A percentile compares a stretch with the other conserved stretches of the same genome.
Evolutionary conservation across 2,888 invertebrate genomes (phyloP).

Genomic region (Chrysolina haemoptera): DNA sequence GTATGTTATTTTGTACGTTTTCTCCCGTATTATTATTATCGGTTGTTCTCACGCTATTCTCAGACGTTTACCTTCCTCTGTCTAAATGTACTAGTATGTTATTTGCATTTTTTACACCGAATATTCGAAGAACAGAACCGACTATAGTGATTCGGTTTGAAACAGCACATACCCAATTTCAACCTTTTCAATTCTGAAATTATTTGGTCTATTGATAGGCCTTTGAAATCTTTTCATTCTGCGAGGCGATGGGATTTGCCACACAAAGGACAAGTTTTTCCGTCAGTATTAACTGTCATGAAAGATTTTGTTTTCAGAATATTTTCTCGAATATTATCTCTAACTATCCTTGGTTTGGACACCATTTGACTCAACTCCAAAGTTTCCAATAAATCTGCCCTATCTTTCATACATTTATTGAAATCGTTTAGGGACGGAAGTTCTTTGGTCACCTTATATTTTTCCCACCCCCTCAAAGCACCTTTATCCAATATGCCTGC

Average conservation of each 20-base stretch:
- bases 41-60: too few relatives aligned
- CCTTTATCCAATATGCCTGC: not conserved
- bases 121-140: not conserved
- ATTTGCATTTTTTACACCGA: conserved; percentile 10
- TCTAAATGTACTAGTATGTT: not conserved
- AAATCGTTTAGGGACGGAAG: conserved; percentile 1
- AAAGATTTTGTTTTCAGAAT: not conserved
- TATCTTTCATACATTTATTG: conserved; percentile 3
- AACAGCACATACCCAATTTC: not conserved
- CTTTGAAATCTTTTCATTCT: not conserved
- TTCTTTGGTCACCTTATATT: not conserved
- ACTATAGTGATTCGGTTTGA: conserved; percentile 12
- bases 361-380: not conserved
- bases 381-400: not conserved
- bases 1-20: not conserved
- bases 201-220: not conserved
- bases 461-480: not conserved
- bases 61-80: not conserved
- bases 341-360: not conserved
- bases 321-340: conserved; percentile 10
- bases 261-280: conserved; percentile 1
- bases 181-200: conserved; percentile 5
- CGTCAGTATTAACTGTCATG: conserved; percentile 6
- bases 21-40: too few relatives aligned
- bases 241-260: not conserved